phyloP scores from a whole-genome alignment of 2,888 invertebrate species.

The Aleiodes alternator region DNA sequence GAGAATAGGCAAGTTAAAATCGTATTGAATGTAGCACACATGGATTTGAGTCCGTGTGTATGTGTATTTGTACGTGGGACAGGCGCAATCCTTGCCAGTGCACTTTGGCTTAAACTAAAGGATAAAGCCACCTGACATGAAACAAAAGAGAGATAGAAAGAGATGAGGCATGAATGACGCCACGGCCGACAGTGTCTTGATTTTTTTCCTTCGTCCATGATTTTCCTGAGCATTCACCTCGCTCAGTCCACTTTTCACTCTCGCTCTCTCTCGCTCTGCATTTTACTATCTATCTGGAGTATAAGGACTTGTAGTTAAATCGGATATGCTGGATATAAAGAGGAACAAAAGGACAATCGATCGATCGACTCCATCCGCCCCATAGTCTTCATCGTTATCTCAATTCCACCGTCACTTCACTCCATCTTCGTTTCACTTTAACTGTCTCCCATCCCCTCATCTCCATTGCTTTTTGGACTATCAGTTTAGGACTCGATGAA shows the following conservation, averaged over 20 bases:
- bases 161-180: background rate
- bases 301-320: constrained; percentile 66
- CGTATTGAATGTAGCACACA: constrained; percentile 16
- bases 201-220: background rate
- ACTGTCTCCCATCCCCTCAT: constrained; percentile 29
- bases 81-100: constrained; percentile 30
- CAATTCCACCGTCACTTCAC: constrained; percentile 45
- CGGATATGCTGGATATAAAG: constrained; percentile 58
- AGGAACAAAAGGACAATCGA: constrained; percentile 71
- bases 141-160: constrained; percentile 1
- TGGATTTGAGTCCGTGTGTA: background rate
- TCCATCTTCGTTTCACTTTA: constrained; percentile 40
- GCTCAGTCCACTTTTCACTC: constrained; percentile 5
- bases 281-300: constrained; percentile 12
- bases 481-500: constrained; percentile 26
- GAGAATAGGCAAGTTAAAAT: constrained; percentile 32
- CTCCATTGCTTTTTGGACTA: constrained; percentile 14
- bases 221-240: background rate
- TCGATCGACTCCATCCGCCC: constrained; percentile 65
- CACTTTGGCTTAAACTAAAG: constrained; percentile 29
- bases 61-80: constrained; percentile 26
- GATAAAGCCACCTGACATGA: constrained; percentile 23
- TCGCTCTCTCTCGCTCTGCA: background rate
- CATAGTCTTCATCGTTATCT: constrained; percentile 48
- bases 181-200: too few species aligned